A percentile compares a stretch with the other conserved stretches of the same genome.
Evolutionary conservation across 2,888 invertebrate genomes (phyloP).

Genomic region (Rhamphomyia laevipes): DNA sequence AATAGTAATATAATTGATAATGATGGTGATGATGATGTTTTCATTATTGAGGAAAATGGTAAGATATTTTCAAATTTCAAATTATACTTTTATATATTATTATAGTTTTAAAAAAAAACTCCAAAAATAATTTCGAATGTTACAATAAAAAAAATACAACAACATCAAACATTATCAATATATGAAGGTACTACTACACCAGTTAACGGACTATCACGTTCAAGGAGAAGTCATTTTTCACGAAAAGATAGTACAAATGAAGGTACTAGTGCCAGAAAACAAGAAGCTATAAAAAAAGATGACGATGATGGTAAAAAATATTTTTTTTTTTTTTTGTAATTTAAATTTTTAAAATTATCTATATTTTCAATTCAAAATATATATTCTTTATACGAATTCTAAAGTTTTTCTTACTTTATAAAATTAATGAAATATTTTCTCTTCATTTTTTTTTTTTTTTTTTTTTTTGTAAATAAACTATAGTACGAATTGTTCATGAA

Average conservation of each 20-base stretch:
- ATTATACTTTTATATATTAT: not conserved
- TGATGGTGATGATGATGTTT: conserved; percentile 37
- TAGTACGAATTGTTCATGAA: conserved; percentile 34
- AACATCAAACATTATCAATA: too few relatives aligned
- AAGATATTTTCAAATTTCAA: not conserved
- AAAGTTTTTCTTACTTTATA: not conserved
- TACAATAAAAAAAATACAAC: too few relatives aligned
- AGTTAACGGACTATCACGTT: conserved; percentile 33
- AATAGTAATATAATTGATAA: conserved; percentile 16
- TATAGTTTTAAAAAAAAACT: too few relatives aligned
- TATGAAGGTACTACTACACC: conserved; percentile 7
- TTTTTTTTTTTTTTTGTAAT: conserved; percentile 1
- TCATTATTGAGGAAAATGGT: conserved; percentile 27
- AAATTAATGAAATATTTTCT: too few relatives aligned
- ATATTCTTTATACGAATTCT: not conserved
- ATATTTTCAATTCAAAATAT: too few relatives aligned
- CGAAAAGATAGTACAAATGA: conserved; percentile 36
- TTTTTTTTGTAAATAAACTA: too few relatives aligned
- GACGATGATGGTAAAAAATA: conserved; percentile 12
- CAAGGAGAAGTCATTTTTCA: conserved; percentile 37
- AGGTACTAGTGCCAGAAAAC: conserved; percentile 8
- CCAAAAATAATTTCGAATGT: too few relatives aligned
- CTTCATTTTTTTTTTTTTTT: too few relatives aligned
- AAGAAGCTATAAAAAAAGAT: conserved; percentile 9
- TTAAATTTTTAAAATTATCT: not conserved